A percentile compares a stretch with the other conserved stretches of the same genome.
Conservation (phyloP, 2,797 vertebrate species). For the Scyliorhinus canicula region DNA sequence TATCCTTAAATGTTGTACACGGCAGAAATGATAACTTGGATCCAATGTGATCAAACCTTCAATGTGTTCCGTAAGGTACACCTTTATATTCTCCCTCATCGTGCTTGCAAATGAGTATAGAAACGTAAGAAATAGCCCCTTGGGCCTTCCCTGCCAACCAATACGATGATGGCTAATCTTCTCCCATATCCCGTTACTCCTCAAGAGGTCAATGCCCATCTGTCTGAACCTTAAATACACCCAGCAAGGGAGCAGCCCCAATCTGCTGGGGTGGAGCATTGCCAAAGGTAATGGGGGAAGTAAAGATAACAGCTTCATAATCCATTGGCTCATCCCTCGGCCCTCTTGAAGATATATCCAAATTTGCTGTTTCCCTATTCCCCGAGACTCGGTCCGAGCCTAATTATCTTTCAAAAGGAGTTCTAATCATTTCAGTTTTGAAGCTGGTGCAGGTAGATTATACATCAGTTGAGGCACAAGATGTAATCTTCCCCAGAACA, state of each 20-base stretch:
- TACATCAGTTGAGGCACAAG: background rate
- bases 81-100: background rate
- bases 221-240: background rate
- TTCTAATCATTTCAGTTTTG: background rate
- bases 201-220: background rate
- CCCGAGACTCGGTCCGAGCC: background rate
- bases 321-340: background rate
- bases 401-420: background rate
- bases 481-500: background rate
- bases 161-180: background rate
- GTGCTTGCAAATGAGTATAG: no score
- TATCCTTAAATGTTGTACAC: no score
- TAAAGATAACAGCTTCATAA: background rate
- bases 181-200: background rate
- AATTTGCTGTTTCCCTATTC: background rate
- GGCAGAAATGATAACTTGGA: no score
- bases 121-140: background rate
- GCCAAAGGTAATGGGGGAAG: background rate
- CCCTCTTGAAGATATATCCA: background rate
- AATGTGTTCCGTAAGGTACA: background rate
- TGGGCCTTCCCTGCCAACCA: no score
- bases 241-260: background rate
- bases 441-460: background rate
- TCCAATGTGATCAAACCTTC: background rate
- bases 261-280: background rate